A percentile compares a stretch with the other conserved stretches of the same genome.
These are phyloP conservation scores for Choristoneura rosaceana DNA, from an alignment of 2,888 invertebrate species.

Conservation along the genomic window DNA sequence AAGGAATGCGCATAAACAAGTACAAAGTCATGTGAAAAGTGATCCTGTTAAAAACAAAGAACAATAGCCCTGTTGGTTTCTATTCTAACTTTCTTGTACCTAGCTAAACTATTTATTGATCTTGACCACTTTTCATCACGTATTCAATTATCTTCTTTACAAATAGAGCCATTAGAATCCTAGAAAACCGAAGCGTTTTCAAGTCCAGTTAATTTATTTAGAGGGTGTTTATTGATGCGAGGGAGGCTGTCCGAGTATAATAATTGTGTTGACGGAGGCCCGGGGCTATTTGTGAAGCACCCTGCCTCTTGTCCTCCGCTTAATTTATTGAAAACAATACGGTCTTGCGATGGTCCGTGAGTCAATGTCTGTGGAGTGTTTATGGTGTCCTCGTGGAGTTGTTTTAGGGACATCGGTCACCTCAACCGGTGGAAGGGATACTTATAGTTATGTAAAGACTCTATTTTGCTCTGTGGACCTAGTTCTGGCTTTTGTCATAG, in stretches of 20 bases:
- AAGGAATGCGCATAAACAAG: too few relatives aligned
- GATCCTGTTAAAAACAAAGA: too few relatives aligned
- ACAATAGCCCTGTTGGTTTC: too few relatives aligned
- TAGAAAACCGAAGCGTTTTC: slow-evolving; percentile 54
- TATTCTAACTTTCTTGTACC: too few relatives aligned
- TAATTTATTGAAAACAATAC: slow-evolving; percentile 85
- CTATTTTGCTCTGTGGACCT: neutral
- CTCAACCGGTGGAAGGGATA: neutral
- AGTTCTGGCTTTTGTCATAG: neutral
- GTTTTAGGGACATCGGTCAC: slow-evolving; percentile 19
- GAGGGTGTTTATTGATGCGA: slow-evolving; percentile 78
- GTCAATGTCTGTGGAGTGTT: slow-evolving; percentile 42
- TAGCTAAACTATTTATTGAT: too few relatives aligned
- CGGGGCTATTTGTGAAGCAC: slow-evolving; percentile 72
- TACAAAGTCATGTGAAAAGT: too few relatives aligned
- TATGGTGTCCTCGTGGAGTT: slow-evolving; percentile 28
- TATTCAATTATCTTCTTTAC: neutral
- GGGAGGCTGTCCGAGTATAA: slow-evolving; percentile 84
- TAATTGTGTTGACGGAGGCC: slow-evolving; percentile 84
- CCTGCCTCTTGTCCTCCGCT: slow-evolving; percentile 72
- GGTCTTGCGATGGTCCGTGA: slow-evolving; percentile 32
- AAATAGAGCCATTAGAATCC: slow-evolving; percentile 20
- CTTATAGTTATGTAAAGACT: neutral
- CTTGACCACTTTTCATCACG: neutral
- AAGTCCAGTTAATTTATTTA: slow-evolving; percentile 83